Base-by-base conservation (phyloP, 2,888 invertebrate genomes). In the Himalopsyche japonica region DNA sequence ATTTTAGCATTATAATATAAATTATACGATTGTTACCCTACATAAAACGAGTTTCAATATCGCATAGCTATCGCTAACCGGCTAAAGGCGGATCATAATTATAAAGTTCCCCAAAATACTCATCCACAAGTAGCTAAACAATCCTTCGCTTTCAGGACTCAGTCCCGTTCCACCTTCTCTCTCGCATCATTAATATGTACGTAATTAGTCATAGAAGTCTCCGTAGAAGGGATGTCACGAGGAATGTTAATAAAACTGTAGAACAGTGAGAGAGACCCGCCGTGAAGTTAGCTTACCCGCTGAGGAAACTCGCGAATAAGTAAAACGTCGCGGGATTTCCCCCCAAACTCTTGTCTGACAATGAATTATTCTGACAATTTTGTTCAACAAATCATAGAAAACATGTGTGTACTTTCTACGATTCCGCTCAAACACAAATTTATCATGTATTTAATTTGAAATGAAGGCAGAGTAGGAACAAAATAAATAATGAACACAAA, bases 191-290 rank as follows among this genome's bases (percentile, higher is more conserved):
- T 81, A 84, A 82, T 84, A 85, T 81, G 49, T 82, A 77, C 82
- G 79, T 85, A 85, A 85, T 85, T 80, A 83, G 83, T 83, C 83
- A 83, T 81, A 80, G 78, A 83, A 83, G 85, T 80, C 76, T 85
- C 49, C 48, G 82, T 80, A 76, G 43, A 43, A 79, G 77, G 82
- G 81, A 80, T 84, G 82, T 84, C 86, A 64, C 80, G 30, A 77
- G 83, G 84, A 84, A 84, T 84, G 84, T 84, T 86, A 86, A 86
- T 86, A 83, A 86, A 84, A 84, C 83, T 86, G 57, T 30, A 49
- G 32, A 48, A 64, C 76, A 83, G 32, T 48, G 82, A 77, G 43
- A 43, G 77, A 34, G 30, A 24, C 70, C 30, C 30, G 15, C 3
- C 30, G 70, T 30, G 15, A 27, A 20, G 24, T 70, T 70, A 70